Percentiles rank a stretch among this genome's conserved stretches.
Evolutionary conservation across 2,797 vertebrate species (phyloP).

Genomic region (Rhynchonycteris naso): DNA sequence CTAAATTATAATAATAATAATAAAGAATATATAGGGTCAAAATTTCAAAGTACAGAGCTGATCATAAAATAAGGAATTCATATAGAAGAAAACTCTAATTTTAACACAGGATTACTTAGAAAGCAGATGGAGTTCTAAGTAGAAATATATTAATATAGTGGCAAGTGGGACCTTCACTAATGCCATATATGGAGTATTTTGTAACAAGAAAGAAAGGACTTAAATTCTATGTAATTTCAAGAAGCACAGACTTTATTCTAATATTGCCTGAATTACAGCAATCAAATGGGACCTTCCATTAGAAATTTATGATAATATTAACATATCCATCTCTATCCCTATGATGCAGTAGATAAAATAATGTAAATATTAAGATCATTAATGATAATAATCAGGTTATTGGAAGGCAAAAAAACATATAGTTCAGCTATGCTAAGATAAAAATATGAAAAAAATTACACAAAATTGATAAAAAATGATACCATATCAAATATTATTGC

Average conservation of each 20-base stretch:
- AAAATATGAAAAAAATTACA: constrained; percentile 41
- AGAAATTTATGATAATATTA: constrained; percentile 32
- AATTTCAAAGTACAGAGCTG: neutral
- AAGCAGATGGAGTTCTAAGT: neutral
- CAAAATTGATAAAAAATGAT: neutral
- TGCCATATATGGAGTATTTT: neutral
- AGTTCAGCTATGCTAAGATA: neutral
- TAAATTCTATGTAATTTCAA: neutral
- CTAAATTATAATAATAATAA: too few relatives aligned
- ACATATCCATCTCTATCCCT: neutral
- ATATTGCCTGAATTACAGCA: neutral
- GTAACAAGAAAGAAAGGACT: neutral
- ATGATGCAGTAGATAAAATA: neutral
- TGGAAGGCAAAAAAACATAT: neutral
- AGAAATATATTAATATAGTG: neutral
- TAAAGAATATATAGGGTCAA: neutral
- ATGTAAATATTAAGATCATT: constrained; percentile 39
- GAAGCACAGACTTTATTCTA: neutral
- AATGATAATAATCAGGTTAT: constrained; percentile 45
- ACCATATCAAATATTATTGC: neutral
- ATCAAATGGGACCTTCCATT: neutral
- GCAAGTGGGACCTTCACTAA: neutral
- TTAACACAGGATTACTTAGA: neutral
- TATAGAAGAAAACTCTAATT: neutral
- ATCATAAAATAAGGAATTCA: neutral